Base-by-base conservation (phyloP, 1,140 invertebrate genomes). In the Euglossa dilemma region DNA sequence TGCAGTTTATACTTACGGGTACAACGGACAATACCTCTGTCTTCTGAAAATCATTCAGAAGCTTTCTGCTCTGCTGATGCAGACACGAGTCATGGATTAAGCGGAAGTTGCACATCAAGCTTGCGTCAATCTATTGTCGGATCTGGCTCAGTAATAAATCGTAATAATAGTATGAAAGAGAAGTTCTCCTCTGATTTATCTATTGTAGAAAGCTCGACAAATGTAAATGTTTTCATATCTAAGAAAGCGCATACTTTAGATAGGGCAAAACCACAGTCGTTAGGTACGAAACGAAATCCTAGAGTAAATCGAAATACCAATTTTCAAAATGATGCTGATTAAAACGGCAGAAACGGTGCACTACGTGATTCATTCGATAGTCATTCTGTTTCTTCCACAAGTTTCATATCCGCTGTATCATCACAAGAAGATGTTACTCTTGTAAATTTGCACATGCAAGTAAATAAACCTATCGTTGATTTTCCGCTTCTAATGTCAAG, bases 401-500 rank as follows among this genome's bases (percentile, higher is more conserved):
- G 98, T 1, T 99, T 98, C 89, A 98, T 98, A 74, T 99, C 98
- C 0, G 98, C 98, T 6, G 96, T 98, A 78, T 98, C 98, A 1
- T 98, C 98, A n/a, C 98, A 98, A 92, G 98, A 98, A 93, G 98
- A 99, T 90, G 97, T 98, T 91, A 97, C 98, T 5, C 93, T 99
- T 73, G 97, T 99, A 0, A 98, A 99, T 95, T 94, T 99, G 11
- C 98, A 99, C 90, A 98, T 98, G 96, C 98, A 99, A 94, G 96
- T 99, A 14, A 98, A 99, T 92, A 98, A 98, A 90, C 97, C 98
- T 0, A 99, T 99, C 80, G 97, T 98, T 36, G 97, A 98, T 87
- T 99, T 98, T 3, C 98, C 98, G 0, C 93, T 99, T 43, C 94
- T 99, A 0, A 98, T 99, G 98, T 97, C 98, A 0, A 98, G 98